Conservation (phyloP, 1,140 invertebrate species). For the Calliopsis andreniformis region DNA sequence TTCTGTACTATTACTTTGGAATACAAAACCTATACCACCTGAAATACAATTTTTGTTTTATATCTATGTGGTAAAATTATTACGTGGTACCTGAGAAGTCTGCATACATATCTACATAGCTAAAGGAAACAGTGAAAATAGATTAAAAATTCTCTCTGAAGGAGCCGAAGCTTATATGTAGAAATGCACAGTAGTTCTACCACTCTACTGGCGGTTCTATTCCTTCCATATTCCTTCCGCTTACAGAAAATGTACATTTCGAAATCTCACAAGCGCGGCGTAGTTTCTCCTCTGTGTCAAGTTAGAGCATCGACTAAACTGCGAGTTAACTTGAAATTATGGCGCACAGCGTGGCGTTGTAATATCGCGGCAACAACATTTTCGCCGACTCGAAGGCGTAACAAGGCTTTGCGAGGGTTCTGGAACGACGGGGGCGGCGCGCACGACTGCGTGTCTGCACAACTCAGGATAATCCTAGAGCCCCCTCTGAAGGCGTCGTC, state of each 20-base stretch:
- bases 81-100: too few species aligned
- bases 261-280: neutral
- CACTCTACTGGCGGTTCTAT: too few species aligned
- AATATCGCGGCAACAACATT: slow-evolving; percentile 37
- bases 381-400: slow-evolving; percentile 22
- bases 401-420: slow-evolving; percentile 13
- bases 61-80: too few species aligned
- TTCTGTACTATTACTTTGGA: too few species aligned
- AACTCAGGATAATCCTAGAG: slow-evolving; percentile 10
- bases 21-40: too few species aligned
- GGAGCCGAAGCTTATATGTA: too few species aligned
- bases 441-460: neutral
- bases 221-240: neutral
- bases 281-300: slow-evolving; percentile 4
- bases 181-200: too few species aligned
- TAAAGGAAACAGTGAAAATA: too few species aligned
- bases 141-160: too few species aligned
- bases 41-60: too few species aligned
- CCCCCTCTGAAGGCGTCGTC: neutral
- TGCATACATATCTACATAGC: too few species aligned
- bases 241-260: neutral
- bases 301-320: slow-evolving; percentile 28
- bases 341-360: slow-evolving; percentile 10
- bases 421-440: neutral
- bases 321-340: slow-evolving; percentile 32